Evolutionary conservation across 2,888 invertebrate genomes (phyloP).

Genomic region (Epinotia bilunana): DNA sequence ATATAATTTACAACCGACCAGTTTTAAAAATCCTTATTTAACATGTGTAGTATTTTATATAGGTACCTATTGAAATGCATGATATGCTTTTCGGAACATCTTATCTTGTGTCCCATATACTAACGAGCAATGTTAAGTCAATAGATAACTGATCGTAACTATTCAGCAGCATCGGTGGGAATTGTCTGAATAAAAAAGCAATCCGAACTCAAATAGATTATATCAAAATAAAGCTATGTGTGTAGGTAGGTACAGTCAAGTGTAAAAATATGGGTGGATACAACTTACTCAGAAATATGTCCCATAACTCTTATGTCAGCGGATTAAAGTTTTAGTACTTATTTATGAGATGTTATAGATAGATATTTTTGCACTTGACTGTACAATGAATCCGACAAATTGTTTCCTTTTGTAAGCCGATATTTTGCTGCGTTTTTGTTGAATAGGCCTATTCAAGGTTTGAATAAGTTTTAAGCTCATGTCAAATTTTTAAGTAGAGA

Average conservation of each 20-base stretch:
- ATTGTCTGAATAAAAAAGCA: constrained; percentile 30
- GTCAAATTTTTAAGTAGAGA: neutral
- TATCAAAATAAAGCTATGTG: constrained; percentile 30
- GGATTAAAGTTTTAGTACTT: no score
- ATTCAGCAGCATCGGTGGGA: constrained; percentile 31
- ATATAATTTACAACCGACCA: no score
- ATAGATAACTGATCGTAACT: constrained; percentile 37
- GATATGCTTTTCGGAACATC: constrained; percentile 6
- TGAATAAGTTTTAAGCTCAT: neutral
- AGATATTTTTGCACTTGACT: no score
- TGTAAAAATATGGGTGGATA: no score
- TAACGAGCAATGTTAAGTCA: constrained; percentile 28
- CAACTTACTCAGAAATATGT: no score
- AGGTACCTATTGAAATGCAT: neutral
- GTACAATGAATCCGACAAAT: constrained; percentile 35
- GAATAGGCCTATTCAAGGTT: constrained; percentile 20
- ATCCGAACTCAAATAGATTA: constrained; percentile 37
- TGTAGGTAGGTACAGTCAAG: neutral
- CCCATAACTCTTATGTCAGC: no score
- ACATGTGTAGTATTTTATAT: neutral
- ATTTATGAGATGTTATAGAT: no score
- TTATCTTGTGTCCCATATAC: constrained; percentile 15
- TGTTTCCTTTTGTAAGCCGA: constrained; percentile 38
- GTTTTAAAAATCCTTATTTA: neutral
- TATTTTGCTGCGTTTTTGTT: constrained; percentile 34